A percentile compares a stretch with the other conserved stretches of the same genome.
Evolutionary conservation across 2,888 invertebrate species (phyloP).

Genomic region (Crossocerus cetratus): DNA sequence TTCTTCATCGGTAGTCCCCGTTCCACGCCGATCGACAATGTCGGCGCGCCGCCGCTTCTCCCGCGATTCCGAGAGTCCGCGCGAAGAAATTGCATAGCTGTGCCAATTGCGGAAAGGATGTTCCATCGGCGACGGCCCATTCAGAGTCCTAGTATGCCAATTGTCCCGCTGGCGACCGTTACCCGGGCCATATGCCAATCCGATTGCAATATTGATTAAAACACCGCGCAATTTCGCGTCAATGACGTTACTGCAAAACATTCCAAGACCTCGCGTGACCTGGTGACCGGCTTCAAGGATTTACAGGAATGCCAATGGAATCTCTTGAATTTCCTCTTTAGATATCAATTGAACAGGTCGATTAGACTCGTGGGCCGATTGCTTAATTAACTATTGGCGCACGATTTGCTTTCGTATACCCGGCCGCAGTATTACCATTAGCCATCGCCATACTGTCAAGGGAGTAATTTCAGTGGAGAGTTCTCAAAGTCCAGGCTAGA

Average conservation of each 20-base stretch:
- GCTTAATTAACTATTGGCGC: no score
- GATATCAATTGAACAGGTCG: no score
- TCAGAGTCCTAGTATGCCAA: not conserved
- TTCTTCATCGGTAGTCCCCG: conserved; percentile 56
- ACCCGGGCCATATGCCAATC: not conserved
- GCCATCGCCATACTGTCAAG: not conserved
- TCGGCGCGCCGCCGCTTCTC: conserved; percentile 1
- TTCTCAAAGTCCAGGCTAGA: conserved; percentile 45
- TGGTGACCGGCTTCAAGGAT: no score
- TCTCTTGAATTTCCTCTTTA: no score
- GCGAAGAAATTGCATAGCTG: not conserved
- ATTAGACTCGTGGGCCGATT: no score
- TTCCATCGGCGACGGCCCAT: not conserved
- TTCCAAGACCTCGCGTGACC: no score
- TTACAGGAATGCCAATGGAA: no score
- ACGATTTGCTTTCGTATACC: no score
- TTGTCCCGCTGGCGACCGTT: not conserved
- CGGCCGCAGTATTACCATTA: no score
- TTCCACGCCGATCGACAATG: conserved; percentile 26
- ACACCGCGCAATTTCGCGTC: no score
- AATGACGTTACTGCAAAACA: no score
- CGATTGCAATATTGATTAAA: no score
- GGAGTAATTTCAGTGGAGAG: conserved; percentile 44
- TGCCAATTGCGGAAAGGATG: not conserved
- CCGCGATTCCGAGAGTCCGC: not conserved